Evolutionary conservation across 2,113 vertebrate species (phyloP).

Genomic region (Oryctolagus cuniculus): DNA sequence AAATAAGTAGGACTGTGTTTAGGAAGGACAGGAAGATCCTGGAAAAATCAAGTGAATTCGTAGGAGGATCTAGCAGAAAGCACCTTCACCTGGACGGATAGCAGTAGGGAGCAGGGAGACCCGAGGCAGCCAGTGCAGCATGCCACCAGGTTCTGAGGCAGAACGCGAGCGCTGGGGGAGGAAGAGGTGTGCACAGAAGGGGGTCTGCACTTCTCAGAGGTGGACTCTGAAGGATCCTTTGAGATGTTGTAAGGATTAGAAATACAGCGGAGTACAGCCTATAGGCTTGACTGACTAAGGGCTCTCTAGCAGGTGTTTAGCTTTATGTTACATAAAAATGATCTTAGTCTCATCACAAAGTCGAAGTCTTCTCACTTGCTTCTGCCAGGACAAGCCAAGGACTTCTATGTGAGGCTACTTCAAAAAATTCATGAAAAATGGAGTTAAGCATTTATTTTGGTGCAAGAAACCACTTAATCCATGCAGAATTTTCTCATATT

Average conservation of each 20-base stretch:
- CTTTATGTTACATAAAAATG: neutral
- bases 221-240: neutral
- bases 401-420: too few species aligned
- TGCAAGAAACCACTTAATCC: too few species aligned
- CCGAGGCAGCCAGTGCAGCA: neutral
- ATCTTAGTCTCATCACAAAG: neutral
- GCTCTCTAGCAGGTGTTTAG: neutral
- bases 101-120: too few species aligned
- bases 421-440: too few species aligned
- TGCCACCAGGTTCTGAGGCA: too few species aligned
- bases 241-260: neutral
- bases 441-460: too few species aligned
- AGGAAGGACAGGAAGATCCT: neutral
- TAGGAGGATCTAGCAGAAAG: neutral
- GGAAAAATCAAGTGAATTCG: neutral
- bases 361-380: neutral
- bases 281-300: neutral
- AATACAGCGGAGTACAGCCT: too few species aligned
- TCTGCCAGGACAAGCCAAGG: neutral
- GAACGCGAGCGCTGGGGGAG: neutral
- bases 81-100: neutral
- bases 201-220: neutral
- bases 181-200: accelerated
- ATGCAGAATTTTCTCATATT: too few species aligned
- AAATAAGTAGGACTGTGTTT: neutral